A percentile compares a stretch with the other conserved stretches of the same genome.
Conservation (phyloP, 1,140 invertebrate species). For the Bombus ignitus region DNA sequence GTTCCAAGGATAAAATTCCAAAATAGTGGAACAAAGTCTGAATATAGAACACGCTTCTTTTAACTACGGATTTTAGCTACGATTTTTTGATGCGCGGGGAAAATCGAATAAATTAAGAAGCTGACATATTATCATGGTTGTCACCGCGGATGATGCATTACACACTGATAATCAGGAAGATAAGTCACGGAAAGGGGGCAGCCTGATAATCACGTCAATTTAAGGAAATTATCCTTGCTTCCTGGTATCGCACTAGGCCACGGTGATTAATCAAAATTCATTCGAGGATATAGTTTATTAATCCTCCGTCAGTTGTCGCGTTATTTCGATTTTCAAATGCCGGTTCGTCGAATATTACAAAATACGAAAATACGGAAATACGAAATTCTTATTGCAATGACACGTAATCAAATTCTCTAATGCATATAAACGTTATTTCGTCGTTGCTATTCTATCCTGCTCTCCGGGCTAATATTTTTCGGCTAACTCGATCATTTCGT, state of each 20-base stretch:
- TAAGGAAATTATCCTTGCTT: conserved; percentile 43
- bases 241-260: background rate
- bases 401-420: no score
- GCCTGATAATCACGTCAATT: conserved; percentile 42
- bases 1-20: no score
- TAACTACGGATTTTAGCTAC: no score
- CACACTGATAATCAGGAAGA: conserved; percentile 24
- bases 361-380: background rate
- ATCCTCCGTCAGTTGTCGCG: background rate
- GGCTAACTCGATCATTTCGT: background rate
- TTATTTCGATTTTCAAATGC: background rate
- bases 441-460: background rate
- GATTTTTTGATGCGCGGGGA: background rate
- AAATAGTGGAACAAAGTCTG: no score
- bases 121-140: background rate
- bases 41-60: no score
- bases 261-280: conserved; percentile 37
- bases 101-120: background rate
- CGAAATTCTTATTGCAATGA: background rate
- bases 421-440: background rate
- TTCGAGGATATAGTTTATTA: background rate
- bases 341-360: no score
- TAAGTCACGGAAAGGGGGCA: conserved; percentile 14
- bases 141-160: conserved; percentile 28
- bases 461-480: no score